Evolutionary conservation across 2,888 invertebrate species (phyloP), one percentile per base, ranked within the genome.

Genomic region (Callinectes sapidus): DNA sequence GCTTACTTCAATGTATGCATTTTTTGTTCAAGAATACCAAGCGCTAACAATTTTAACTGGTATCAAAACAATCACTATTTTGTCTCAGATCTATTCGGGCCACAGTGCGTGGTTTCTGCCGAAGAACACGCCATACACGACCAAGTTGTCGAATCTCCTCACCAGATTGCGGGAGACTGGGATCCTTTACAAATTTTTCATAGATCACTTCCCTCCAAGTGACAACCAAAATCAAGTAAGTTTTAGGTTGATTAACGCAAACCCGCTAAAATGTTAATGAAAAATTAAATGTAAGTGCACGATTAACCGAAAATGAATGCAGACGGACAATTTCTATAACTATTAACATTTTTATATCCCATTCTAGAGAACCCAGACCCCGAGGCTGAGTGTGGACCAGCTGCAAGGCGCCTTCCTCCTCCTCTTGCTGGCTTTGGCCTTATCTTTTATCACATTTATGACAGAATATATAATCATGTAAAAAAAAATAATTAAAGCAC

Each of bases 51-150:
- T n/a, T 71, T n/a, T 28, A 28, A 71, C 3, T 2, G 8, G 23
- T 23, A 8, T 6, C 28, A 71, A 71, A 8, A 28, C 5, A n/a
- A 71, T 71, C 10, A n/a, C 23, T 71, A 23, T 28, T 28, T 8
- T 18, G 2, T 23, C n/a, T 16, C 92, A 92, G 92, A 48, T 92
- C 18, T 92, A 92, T 85, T n/a, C 28, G 1, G 86, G 92, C 10
- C 86, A 92, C 86, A 71, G 77, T 32, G 39, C 88, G 0, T 92
- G 92, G 92, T 71, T 92, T 8, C 90, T 92, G 77, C 92, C 92
- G 1, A 90, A 90, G 77, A 92, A 92, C 88, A 92, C 92, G n/a
- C 88, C 92, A 3, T 90, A 90, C 90, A 92, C 92, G 1, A 5
- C 14, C 16, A 66, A 32, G n/a, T 35, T 92, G 32, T 90, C 92